These are phyloP conservation scores for Dicrostonyx torquatus DNA, from an alignment of 2,797 vertebrate species.

Conservation along the genomic window DNA sequence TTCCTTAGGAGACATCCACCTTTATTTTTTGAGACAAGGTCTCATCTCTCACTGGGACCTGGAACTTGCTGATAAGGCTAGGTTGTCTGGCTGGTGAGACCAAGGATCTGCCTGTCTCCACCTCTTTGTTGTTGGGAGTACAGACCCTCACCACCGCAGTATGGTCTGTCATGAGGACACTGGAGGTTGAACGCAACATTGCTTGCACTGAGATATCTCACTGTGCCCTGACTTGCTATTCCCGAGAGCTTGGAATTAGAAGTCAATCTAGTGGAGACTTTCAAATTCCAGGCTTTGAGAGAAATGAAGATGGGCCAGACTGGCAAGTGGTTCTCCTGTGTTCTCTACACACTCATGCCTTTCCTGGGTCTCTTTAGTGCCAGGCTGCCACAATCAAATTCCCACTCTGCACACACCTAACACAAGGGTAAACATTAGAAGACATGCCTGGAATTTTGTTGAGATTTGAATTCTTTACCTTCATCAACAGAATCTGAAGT, in stretches of 20 bases:
- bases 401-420: background rate
- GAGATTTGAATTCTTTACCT: constrained; percentile 85
- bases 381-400: constrained; percentile 20
- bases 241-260: background rate
- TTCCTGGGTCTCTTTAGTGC: constrained; percentile 32
- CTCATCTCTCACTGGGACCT: background rate
- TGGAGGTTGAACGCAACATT: background rate
- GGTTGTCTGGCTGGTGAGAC: background rate
- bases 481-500: constrained; percentile 92
- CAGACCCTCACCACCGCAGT: background rate
- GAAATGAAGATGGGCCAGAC: background rate
- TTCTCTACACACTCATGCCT: background rate
- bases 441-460: background rate
- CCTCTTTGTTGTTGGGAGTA: background rate
- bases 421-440: constrained; percentile 59
- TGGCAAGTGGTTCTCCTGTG: background rate
- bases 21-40: background rate
- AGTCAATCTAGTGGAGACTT: constrained; percentile 31
- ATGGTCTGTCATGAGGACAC: background rate
- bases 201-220: background rate
- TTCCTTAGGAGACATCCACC: background rate
- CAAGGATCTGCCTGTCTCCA: background rate
- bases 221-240: background rate
- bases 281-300: constrained; percentile 46
- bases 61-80: background rate